Evolutionary conservation across 2,888 invertebrate species (phyloP).

Genomic region (Harpalus rubripes): DNA sequence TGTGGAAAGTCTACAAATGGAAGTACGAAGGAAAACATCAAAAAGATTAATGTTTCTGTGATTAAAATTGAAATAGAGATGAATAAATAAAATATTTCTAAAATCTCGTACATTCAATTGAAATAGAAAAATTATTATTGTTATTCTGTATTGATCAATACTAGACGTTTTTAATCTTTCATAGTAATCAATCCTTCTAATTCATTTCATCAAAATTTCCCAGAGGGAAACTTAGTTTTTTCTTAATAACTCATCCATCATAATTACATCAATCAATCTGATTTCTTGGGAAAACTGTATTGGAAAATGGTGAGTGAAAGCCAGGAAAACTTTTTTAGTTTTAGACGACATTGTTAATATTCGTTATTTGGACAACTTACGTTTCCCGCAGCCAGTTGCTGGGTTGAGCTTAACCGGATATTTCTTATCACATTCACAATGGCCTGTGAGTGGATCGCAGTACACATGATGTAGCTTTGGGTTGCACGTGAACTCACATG

Average conservation of each 20-base stretch:
- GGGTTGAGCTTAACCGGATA: conserved; percentile 90
- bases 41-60: conserved; percentile 13
- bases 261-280: conserved; percentile 26
- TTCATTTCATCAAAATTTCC: conserved; percentile 47
- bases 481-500: conserved; percentile 88
- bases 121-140: too few relatives aligned
- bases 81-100: too few relatives aligned
- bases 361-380: conserved; percentile 79
- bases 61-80: too few relatives aligned
- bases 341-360: too few relatives aligned
- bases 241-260: conserved; percentile 26
- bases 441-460: conserved; percentile 85
- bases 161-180: conserved; percentile 4
- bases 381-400: conserved; percentile 90
- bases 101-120: too few relatives aligned
- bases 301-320: too few relatives aligned
- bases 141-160: too few relatives aligned
- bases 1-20: too few relatives aligned
- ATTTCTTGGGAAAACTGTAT: background rate
- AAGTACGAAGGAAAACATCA: too few relatives aligned
- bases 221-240: conserved; percentile 25
- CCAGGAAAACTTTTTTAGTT: too few relatives aligned
- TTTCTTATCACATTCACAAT: conserved; percentile 89
- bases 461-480: conserved; percentile 86
- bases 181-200: conserved; percentile 24